phyloP scores from a whole-genome alignment of 2,797 vertebrate species.

The Hoplostethus mediterraneus region DNA sequence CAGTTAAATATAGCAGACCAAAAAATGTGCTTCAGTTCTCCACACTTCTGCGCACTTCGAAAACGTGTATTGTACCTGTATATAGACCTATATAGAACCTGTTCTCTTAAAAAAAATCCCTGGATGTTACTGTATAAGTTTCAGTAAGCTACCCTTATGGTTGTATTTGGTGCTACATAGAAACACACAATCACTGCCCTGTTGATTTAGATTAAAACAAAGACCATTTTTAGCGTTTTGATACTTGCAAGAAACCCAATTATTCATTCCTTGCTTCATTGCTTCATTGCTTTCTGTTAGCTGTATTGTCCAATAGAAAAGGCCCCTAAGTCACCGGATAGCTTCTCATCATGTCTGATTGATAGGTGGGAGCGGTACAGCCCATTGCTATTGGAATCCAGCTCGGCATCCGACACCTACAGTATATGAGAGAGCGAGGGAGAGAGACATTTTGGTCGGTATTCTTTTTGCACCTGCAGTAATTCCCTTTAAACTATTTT shows the following conservation, averaged over 20 bases:
- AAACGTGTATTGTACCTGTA: background rate
- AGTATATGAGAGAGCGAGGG: conserved; percentile 4
- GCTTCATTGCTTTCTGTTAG: conserved; percentile 43
- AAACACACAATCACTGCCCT: no score
- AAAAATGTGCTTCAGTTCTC: no score
- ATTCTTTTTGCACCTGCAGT: no score
- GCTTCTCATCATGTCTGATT: conserved; percentile 84
- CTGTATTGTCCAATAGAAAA: conserved; percentile 89
- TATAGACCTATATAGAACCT: no score
- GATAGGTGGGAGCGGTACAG: conserved; percentile 80
- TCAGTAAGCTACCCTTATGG: no score
- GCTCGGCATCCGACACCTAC: conserved; percentile 79
- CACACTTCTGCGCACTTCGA: background rate
- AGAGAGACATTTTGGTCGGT: background rate
- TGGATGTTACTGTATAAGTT: no score
- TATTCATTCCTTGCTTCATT: background rate
- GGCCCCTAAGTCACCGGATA: conserved; percentile 90
- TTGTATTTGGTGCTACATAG: no score
- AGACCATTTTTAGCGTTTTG: background rate
- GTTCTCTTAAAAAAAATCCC: no score
- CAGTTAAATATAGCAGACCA: no score
- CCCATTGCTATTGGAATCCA: conserved; percentile 71
- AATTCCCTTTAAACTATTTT: no score
- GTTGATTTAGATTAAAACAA: no score
- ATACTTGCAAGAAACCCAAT: background rate